These are phyloP conservation scores for Steinernema scapterisci DNA, from an alignment of 2,888 invertebrate genomes.

Conservation along the genomic window DNA sequence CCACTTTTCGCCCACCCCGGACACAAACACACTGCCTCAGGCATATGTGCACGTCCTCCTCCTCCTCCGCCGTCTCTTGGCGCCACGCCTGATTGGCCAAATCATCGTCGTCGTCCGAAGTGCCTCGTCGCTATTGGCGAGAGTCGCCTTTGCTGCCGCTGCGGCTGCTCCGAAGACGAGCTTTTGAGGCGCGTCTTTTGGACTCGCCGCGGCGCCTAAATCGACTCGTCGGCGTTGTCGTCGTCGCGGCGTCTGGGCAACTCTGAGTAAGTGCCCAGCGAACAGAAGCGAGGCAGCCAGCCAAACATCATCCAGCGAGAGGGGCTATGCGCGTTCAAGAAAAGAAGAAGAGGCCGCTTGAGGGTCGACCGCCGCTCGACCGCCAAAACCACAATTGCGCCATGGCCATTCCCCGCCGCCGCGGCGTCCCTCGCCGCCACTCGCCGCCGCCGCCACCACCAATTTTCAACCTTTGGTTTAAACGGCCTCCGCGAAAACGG, in stretches of 20 bases:
- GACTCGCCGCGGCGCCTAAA: too few species aligned
- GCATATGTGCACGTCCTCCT: slow-evolving; percentile 8
- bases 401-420: too few species aligned
- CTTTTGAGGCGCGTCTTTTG: not conserved
- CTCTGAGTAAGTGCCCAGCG: slow-evolving; percentile 13
- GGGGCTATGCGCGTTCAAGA: not conserved
- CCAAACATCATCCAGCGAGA: not conserved
- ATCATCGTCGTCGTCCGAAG: slow-evolving; percentile 22
- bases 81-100: slow-evolving; percentile 32
- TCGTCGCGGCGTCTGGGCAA: too few species aligned
- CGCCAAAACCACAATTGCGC: too few species aligned
- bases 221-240: too few species aligned
- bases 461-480: slow-evolving; percentile 30
- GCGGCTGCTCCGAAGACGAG: not conserved
- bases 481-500: slow-evolving; percentile 28
- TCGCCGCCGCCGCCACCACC: not conserved
- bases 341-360: not conserved
- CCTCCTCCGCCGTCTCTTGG: not conserved
- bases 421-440: too few species aligned
- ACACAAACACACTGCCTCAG: not conserved
- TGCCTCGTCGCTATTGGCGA: not conserved
- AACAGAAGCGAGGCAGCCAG: not conserved
- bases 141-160: not conserved
- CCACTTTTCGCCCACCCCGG: not conserved
- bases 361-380: too few species aligned